Percentiles rank a stretch among this genome's conserved stretches.
Evolutionary conservation across 2,113 vertebrate species (phyloP).

Genomic region (Bos indicus): DNA sequence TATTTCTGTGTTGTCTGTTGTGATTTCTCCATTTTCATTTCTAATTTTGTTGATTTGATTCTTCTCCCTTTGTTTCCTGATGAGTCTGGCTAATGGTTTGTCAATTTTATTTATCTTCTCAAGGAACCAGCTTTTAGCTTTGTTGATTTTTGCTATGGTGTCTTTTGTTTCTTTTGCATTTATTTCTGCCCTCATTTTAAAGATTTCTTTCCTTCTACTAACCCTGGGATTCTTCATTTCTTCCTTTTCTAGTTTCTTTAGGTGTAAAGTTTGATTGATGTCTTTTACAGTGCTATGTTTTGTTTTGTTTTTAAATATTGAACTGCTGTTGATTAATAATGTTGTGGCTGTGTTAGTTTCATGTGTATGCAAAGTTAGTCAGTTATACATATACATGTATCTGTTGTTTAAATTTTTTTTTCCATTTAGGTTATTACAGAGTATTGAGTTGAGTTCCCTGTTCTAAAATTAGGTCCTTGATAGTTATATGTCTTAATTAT

Average conservation of each 20-base stretch:
- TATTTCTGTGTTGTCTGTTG: neutral
- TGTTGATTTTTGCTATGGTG: neutral
- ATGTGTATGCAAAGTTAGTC: neutral
- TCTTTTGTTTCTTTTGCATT: neutral
- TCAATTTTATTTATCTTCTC: neutral
- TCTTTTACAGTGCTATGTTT: neutral
- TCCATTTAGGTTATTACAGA: neutral
- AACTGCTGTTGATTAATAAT: neutral
- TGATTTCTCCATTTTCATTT: neutral
- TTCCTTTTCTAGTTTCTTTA: neutral
- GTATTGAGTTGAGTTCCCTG: neutral
- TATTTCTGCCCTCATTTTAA: neutral
- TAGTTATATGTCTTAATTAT: neutral
- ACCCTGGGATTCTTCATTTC: neutral
- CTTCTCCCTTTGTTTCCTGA: neutral
- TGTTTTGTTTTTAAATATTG: neutral
- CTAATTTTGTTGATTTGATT: neutral
- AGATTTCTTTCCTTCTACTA: neutral
- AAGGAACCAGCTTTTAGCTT: neutral
- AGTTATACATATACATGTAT: neutral
- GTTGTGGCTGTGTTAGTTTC: neutral
- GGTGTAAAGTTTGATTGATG: neutral
- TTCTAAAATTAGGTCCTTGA: neutral
- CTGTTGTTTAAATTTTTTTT: neutral
- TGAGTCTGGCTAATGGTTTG: neutral